Conservation (phyloP, 92 coral and sea anemone genomes). For the Epizoanthus ramosus region DNA sequence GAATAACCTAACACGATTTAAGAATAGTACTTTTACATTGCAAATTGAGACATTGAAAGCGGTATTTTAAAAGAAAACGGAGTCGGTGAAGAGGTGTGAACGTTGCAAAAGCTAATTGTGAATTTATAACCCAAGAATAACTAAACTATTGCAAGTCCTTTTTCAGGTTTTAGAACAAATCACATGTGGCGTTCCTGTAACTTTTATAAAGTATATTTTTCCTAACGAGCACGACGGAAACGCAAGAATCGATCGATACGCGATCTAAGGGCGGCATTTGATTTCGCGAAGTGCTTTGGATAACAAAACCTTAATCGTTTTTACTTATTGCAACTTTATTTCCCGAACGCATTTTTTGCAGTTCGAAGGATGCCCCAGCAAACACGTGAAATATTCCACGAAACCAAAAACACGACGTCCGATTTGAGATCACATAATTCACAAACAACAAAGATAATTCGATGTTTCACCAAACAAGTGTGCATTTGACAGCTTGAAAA, state of each 20-base stretch:
- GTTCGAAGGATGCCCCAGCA: neutral
- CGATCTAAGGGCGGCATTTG: slow-evolving; percentile 29
- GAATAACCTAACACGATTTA: neutral
- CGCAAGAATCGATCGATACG: slow-evolving; percentile 51
- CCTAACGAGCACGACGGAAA: slow-evolving; percentile 40
- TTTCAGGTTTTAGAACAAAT: slow-evolving; percentile 2
- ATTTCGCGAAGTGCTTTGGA: slow-evolving; percentile 22
- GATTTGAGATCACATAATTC: neutral
- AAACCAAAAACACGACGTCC: neutral
- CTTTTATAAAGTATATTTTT: slow-evolving; percentile 16
- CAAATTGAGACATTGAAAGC: slow-evolving; percentile 59
- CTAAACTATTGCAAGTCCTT: slow-evolving; percentile 37
- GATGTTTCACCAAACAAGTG: slow-evolving; percentile 40
- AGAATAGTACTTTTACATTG: slow-evolving; percentile 33
- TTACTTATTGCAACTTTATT: slow-evolving; percentile 49
- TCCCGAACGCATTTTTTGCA: slow-evolving; percentile 22
- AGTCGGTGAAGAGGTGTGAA: slow-evolving; percentile 47
- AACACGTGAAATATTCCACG: slow-evolving; percentile 20
- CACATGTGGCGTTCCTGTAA: slow-evolving; percentile 54
- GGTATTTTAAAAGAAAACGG: slow-evolving; percentile 60
- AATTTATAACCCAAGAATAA: slow-evolving; percentile 55
- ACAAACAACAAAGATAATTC: slow-evolving; percentile 17
- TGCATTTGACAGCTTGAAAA: slow-evolving; percentile 49
- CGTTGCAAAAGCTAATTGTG: slow-evolving; percentile 57
- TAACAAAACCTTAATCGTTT: slow-evolving; percentile 45